Conservation (phyloP, 2,113 vertebrate species). For the Sitta europaea region DNA sequence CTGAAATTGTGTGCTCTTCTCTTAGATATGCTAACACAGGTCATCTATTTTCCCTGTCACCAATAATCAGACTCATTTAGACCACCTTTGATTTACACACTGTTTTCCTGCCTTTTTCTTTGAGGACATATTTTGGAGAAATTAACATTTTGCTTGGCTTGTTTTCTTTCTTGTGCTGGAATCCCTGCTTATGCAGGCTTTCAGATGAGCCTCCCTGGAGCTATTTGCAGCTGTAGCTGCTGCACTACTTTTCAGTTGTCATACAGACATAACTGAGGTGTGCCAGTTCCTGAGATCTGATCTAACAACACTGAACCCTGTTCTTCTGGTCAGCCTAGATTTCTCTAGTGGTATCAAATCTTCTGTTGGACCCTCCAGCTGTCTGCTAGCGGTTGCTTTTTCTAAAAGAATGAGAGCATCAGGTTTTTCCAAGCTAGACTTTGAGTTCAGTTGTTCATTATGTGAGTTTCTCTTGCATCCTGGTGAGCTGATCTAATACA, state of each 20-base stretch:
- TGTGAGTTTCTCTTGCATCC: background rate
- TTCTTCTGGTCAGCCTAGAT: background rate
- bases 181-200: background rate
- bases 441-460: background rate
- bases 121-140: background rate
- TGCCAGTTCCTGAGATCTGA: background rate
- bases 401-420: background rate
- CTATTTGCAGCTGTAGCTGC: background rate
- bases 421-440: background rate
- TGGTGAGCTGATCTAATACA: background rate
- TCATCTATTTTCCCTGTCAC: background rate
- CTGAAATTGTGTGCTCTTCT: background rate
- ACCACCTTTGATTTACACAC: background rate
- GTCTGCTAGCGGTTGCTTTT: background rate
- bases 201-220: background rate
- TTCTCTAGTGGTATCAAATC: background rate
- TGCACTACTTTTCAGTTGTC: background rate
- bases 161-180: background rate
- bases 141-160: background rate
- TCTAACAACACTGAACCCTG: background rate
- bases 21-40: background rate
- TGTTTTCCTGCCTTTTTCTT: background rate
- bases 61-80: background rate
- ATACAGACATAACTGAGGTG: background rate
- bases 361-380: background rate